phyloP scores from a whole-genome alignment of 2,888 invertebrate species.

The Latrodectus hesperus region DNA sequence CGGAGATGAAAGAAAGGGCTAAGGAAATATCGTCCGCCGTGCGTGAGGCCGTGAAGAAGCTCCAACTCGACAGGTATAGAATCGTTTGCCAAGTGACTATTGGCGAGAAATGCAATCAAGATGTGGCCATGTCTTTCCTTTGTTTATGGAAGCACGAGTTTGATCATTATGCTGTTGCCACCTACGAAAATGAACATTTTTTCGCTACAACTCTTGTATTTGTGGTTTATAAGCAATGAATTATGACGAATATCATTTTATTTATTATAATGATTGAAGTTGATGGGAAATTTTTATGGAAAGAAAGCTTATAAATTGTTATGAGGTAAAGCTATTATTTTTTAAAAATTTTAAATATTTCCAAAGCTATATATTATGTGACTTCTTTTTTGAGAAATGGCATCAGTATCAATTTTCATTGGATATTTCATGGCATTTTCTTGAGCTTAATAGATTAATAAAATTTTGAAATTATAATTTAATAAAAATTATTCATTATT shows the following conservation, averaged over 20 bases:
- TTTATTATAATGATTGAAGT: too few species aligned
- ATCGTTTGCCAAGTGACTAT: constrained; percentile 54
- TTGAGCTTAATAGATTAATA: too few species aligned
- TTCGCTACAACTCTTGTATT: constrained; percentile 46
- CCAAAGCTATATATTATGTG: too few species aligned
- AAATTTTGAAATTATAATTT: too few species aligned
- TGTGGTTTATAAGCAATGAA: constrained; percentile 36
- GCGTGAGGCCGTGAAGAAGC: constrained; percentile 31
- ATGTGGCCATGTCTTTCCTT: constrained; percentile 41
- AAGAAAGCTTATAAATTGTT: too few species aligned
- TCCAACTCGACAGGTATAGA: constrained; percentile 45
- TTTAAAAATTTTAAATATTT: too few species aligned
- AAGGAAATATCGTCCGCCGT: constrained; percentile 21
- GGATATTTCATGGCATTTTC: too few species aligned
- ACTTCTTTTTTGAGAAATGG: too few species aligned
- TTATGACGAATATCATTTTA: neutral
- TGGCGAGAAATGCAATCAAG: constrained; percentile 57
- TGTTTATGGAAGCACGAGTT: constrained; percentile 59
- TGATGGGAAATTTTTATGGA: too few species aligned
- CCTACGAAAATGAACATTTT: constrained; percentile 12
- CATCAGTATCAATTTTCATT: too few species aligned
- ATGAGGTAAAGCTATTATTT: too few species aligned
- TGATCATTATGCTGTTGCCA: constrained; percentile 44
- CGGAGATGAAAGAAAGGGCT: constrained; percentile 8
- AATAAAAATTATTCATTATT: too few species aligned